phyloP scores from a whole-genome alignment of 1,140 invertebrate genomes.

The Magallana angulata region DNA sequence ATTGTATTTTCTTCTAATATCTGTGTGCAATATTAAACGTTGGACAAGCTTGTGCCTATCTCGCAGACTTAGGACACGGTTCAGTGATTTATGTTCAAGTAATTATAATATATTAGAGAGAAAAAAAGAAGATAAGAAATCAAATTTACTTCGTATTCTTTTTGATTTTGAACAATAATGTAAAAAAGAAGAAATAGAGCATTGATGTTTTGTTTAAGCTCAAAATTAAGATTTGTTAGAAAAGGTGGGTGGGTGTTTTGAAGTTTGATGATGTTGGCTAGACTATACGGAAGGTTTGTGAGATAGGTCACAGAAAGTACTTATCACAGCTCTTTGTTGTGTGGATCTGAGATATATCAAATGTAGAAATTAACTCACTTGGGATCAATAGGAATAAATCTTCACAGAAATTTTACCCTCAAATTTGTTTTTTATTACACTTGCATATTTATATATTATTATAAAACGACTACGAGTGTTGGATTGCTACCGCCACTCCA shows the following conservation, averaged over 20 bases:
- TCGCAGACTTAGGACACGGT: neutral
- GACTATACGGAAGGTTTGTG: neutral
- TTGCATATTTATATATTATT: no score
- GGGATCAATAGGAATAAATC: slow-evolving; percentile 45
- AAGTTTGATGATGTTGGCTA: neutral
- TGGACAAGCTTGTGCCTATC: slow-evolving; percentile 34
- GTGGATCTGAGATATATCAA: slow-evolving; percentile 42
- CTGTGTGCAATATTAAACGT: slow-evolving; percentile 37
- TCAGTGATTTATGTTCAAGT: no score
- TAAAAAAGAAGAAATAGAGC: no score
- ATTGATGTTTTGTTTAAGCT: no score
- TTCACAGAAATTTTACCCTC: slow-evolving; percentile 26
- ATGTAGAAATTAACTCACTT: slow-evolving; percentile 42
- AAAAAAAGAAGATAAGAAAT: no score
- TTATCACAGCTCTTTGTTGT: slow-evolving; percentile 38
- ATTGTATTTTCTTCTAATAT: slow-evolving; percentile 38
- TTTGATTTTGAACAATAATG: no score
- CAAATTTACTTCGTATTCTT: no score
- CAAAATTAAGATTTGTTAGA: neutral
- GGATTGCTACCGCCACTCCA: neutral
- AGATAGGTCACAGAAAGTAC: slow-evolving; percentile 21
- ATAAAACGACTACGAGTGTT: no score
- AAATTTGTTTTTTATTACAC: neutral
- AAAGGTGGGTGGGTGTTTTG: neutral
- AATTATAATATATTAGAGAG: no score